Base-by-base conservation (phyloP, 1,140 invertebrate genomes). In the Drosophila mojavensis region DNA sequence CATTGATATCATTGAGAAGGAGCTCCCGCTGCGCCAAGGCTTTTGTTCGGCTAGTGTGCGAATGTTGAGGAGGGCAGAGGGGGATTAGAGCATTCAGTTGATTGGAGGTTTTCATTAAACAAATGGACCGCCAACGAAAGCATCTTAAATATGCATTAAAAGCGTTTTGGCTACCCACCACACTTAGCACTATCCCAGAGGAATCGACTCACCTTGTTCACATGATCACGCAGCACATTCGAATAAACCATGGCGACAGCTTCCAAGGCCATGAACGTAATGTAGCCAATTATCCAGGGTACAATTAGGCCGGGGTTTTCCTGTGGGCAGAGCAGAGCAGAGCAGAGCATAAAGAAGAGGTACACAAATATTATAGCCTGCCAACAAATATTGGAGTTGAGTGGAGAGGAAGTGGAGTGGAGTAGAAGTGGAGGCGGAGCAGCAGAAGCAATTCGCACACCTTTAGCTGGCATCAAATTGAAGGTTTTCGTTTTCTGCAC, bases 161-260 rank as follows among this genome's bases (percentile, higher is more conserved):
- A 83, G 56, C 66, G 61, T 56, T 72, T 75, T 55, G 43, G 17
- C 15, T 63, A 62, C 51, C n/a, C n/a, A n/a, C 59, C 53, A 50
- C 26, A 51, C 33, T 20, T 68, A 63, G 58, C 10, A 28, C 54
- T 53, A 9, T 62, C 56, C 48, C 36, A 47, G 51, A 53, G 55
- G 30, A 62, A 28, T 68, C 39, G 33, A 93, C 93, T 94, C 92
- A 96, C 95, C 93, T 94, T 95, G 92, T 96, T 96, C 63, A 96
- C 95, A 91, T 96, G 95, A 93, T 96, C 95, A 91, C 95, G 94
- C 59, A 96, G 93, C 17, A 96, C 95, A 91, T 96, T 96, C 24
- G 95, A 96, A 91, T 96, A 96, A 17, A 96, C 95, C 94, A 96
- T 95, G 56, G 95, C 94, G 88, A 96, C 95, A 15, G 95, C 95